Evolutionary conservation across 2,888 invertebrate genomes (phyloP).

Genomic region (Frankliniella intonsa): DNA sequence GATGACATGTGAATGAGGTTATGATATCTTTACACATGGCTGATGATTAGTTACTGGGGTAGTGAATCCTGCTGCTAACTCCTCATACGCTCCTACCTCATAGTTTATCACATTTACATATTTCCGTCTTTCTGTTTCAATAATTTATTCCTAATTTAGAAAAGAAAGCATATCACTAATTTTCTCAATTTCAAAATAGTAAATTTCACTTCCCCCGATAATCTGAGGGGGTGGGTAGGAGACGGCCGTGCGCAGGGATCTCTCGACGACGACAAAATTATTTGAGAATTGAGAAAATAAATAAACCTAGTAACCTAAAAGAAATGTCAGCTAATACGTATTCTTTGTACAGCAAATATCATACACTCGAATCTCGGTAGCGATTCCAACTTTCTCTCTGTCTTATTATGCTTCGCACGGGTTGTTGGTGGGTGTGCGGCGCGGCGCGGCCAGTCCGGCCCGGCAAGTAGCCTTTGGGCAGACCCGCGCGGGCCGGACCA

Average conservation of each 20-base stretch:
- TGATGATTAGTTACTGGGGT: no score
- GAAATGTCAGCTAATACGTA: background rate
- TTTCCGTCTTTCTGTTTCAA: background rate
- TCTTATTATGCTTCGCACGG: background rate
- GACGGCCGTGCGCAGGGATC: background rate
- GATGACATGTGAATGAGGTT: no score
- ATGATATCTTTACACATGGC: no score
- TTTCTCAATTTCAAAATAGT: background rate
- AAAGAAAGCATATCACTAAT: background rate
- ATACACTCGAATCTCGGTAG: background rate
- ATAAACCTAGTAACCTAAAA: constrained; percentile 21
- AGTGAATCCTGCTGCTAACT: no score
- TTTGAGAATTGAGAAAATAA: background rate
- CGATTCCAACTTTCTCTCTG: background rate
- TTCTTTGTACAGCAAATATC: background rate
- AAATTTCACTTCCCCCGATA: background rate
- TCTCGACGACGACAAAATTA: background rate
- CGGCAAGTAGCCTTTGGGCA: constrained; percentile 18
- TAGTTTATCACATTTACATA: background rate
- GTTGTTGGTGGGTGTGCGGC: background rate
- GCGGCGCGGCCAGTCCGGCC: background rate
- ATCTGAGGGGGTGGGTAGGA: background rate
- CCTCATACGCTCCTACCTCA: background rate
- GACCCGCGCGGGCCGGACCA: background rate
- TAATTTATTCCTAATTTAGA: background rate